Percentiles rank a stretch among this genome's conserved stretches.
Conservation (phyloP, 2,113 vertebrate genomes). For the Pomatostomus ruficeps region DNA sequence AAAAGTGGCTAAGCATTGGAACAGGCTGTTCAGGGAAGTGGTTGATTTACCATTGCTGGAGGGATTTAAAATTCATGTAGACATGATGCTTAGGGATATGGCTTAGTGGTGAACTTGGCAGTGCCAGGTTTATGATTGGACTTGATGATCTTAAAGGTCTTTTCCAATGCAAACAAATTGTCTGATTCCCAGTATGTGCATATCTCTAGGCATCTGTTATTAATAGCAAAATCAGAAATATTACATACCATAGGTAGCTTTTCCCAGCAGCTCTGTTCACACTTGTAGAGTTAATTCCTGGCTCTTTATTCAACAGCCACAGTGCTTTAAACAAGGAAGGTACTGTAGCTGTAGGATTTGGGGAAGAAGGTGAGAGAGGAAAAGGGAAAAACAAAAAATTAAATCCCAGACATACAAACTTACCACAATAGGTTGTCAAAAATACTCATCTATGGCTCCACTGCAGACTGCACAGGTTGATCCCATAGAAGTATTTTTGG, state of each 20-base stretch:
- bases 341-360: background rate
- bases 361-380: background rate
- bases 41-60: background rate
- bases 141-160: background rate
- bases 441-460: slow-evolving; percentile 73
- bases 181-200: background rate
- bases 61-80: background rate
- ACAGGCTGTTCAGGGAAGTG: background rate
- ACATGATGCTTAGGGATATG: background rate
- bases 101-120: background rate
- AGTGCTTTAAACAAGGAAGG: background rate
- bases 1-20: background rate
- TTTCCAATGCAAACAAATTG: background rate
- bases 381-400: background rate
- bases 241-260: no score
- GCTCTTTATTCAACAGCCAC: background rate
- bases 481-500: slow-evolving; percentile 76
- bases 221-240: background rate
- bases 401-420: background rate
- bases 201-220: background rate
- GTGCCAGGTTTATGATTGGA: background rate
- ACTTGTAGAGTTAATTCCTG: background rate
- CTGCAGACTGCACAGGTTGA: slow-evolving; percentile 71
- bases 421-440: slow-evolving; percentile 76
- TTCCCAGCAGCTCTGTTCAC: background rate